Conservation (phyloP, 2,888 invertebrate genomes). For the Cephalotes varians region DNA sequence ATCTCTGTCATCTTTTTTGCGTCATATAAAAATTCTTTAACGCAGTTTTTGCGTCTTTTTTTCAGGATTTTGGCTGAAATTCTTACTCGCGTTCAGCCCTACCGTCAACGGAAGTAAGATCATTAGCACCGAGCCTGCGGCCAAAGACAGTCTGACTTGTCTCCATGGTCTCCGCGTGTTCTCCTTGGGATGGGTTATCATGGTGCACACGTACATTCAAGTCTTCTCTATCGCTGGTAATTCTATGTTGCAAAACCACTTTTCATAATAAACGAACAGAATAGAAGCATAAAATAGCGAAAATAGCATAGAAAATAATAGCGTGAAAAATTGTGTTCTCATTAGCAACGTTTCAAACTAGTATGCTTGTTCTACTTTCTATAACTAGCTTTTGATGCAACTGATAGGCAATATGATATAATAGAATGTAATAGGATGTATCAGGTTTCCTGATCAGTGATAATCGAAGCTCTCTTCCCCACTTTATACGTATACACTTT, state of each 20-base stretch:
- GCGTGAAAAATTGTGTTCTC: not conserved
- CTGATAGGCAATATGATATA: constrained; percentile 53
- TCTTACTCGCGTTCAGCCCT: constrained; percentile 92
- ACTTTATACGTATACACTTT: constrained; percentile 55
- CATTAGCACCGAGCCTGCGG: constrained; percentile 90
- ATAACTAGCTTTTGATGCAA: constrained; percentile 9
- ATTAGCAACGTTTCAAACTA: constrained; percentile 29
- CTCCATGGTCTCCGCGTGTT: constrained; percentile 92
- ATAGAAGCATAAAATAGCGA: not conserved
- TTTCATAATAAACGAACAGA: not conserved
- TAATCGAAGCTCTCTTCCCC: constrained; percentile 45
- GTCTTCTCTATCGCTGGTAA: constrained; percentile 91
- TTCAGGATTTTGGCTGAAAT: constrained; percentile 88
- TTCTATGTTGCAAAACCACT: constrained; percentile 12
- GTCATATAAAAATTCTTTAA: not conserved
- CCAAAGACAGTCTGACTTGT: constrained; percentile 91
- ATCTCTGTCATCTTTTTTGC: not conserved
- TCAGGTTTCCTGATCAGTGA: constrained; percentile 39
- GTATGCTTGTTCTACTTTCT: constrained; percentile 64
- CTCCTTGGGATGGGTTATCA: constrained; percentile 93
- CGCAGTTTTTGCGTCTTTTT: not conserved
- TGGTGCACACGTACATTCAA: constrained; percentile 94
- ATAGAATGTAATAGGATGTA: constrained; percentile 52
- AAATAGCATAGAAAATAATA: not conserved
- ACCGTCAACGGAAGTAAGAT: constrained; percentile 92